phyloP scores from a whole-genome alignment of 2,797 vertebrate genomes.

The Sebastes minor region DNA sequence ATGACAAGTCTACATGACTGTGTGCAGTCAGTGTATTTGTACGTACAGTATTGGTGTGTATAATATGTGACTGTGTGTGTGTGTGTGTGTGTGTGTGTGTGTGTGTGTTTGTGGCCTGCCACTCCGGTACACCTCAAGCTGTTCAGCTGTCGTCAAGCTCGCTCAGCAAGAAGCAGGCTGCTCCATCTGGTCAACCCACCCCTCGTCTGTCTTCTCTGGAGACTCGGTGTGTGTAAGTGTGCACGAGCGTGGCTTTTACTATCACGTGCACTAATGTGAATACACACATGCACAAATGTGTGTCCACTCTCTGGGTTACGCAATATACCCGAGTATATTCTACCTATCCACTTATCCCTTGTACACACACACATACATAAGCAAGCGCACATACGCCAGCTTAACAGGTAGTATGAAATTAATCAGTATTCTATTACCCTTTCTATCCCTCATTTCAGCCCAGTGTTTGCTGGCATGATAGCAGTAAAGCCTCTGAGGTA shows the following conservation, averaged over 20 bases:
- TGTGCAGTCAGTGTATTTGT: slow-evolving; percentile 24
- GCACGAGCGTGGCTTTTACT: slow-evolving; percentile 2
- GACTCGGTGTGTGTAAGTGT: slow-evolving; percentile 8
- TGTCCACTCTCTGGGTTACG: slow-evolving; percentile 24
- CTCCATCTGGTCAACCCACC: slow-evolving; percentile 80
- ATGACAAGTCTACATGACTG: neutral
- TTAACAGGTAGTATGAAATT: slow-evolving; percentile 51
- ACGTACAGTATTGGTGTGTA: slow-evolving; percentile 9
- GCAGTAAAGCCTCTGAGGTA: slow-evolving; percentile 48
- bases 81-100: slow-evolving; percentile 39
- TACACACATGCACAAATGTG: slow-evolving; percentile 7
- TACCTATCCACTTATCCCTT: slow-evolving; percentile 21
- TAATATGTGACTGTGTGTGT: slow-evolving; percentile 24
- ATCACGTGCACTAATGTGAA: slow-evolving; percentile 21
- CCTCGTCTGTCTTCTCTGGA: slow-evolving; percentile 58
- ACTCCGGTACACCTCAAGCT: slow-evolving; percentile 78
- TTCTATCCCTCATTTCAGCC: slow-evolving; percentile 42
- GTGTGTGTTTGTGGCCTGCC: slow-evolving; percentile 61
- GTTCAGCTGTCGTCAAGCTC: slow-evolving; percentile 80
- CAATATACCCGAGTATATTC: slow-evolving; percentile 12
- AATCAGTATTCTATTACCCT: slow-evolving; percentile 52
- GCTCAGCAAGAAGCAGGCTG: slow-evolving; percentile 76
- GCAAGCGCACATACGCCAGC: slow-evolving; percentile 7
- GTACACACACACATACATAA: neutral
- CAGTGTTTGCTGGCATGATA: slow-evolving; percentile 48